Percentiles rank a stretch among this genome's conserved stretches.
Evolutionary conservation across 2,797 vertebrate species (phyloP).

Genomic region (Megalops cyprinoides): DNA sequence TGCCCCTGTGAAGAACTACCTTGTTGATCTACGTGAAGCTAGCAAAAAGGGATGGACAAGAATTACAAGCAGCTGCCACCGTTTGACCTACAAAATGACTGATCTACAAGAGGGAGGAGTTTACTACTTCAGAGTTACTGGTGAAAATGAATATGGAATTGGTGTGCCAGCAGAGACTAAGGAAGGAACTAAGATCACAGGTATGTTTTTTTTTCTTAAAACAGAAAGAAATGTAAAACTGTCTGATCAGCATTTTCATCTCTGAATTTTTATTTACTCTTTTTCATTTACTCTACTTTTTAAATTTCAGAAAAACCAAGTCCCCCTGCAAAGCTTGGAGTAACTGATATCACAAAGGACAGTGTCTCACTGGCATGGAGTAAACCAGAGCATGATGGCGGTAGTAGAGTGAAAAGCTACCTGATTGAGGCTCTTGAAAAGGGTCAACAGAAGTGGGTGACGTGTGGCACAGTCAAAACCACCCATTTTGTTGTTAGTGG

Average conservation of each 20-base stretch:
- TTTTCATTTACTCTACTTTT: too few relatives aligned
- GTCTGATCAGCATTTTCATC: constrained; percentile 55
- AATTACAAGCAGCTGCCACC: constrained; percentile 87
- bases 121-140: constrained; percentile 94
- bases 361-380: constrained; percentile 90
- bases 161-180: constrained; percentile 88
- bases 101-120: constrained; percentile 90
- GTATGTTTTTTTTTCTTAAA: constrained; percentile 78
- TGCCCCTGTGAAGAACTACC: constrained; percentile 89
- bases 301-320: constrained; percentile 96
- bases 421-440: constrained; percentile 92
- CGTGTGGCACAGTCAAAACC: constrained; percentile 88
- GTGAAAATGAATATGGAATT: constrained; percentile 92
- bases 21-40: constrained; percentile 92
- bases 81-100: constrained; percentile 87
- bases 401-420: constrained; percentile 90
- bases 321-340: constrained; percentile 90
- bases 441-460: constrained; percentile 94
- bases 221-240: constrained; percentile 91
- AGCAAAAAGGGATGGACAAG: constrained; percentile 94
- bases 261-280: constrained; percentile 29
- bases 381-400: constrained; percentile 94
- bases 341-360: constrained; percentile 88
- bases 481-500: constrained; percentile 85
- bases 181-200: constrained; percentile 94